Percentiles rank a stretch among this genome's conserved stretches.
Evolutionary conservation across 92 coral and sea anemone genomes (phyloP).

Genomic region (Epizoanthus illoricatus): DNA sequence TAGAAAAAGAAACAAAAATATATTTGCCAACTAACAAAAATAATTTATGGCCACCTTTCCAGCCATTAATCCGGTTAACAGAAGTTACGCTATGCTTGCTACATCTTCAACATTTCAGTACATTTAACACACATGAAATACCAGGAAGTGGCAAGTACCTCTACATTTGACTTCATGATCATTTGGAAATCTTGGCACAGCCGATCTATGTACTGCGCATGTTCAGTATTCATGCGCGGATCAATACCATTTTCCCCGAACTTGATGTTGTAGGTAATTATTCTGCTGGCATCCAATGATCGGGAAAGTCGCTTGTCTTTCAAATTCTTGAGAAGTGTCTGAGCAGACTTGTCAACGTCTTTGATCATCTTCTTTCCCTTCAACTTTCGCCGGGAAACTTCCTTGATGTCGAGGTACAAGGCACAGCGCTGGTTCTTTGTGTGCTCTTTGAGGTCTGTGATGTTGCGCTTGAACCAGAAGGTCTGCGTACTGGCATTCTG

Average conservation of each 20-base stretch:
- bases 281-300: conserved; percentile 53
- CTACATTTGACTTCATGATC: conserved; percentile 57
- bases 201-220: conserved; percentile 69
- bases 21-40: no score
- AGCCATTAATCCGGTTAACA: neutral
- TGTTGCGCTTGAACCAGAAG: conserved; percentile 80
- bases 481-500: conserved; percentile 55
- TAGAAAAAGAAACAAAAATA: neutral
- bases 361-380: conserved; percentile 42
- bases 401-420: conserved; percentile 72
- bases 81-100: no score
- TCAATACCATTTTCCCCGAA: conserved; percentile 66
- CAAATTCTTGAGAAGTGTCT: conserved; percentile 63
- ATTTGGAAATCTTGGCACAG: conserved; percentile 72
- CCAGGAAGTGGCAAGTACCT: neutral
- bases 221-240: conserved; percentile 59
- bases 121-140: neutral
- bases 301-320: conserved; percentile 65
- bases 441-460: conserved; percentile 69
- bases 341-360: conserved; percentile 69
- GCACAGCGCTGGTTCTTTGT: conserved; percentile 58
- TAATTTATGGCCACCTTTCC: neutral
- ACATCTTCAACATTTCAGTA: no score
- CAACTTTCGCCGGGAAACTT: conserved; percentile 50
- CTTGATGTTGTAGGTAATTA: conserved; percentile 65